Percentiles rank a stretch among this genome's conserved stretches.
Conservation (phyloP, 2,888 invertebrate species). For the Malthinus flaveolus region DNA sequence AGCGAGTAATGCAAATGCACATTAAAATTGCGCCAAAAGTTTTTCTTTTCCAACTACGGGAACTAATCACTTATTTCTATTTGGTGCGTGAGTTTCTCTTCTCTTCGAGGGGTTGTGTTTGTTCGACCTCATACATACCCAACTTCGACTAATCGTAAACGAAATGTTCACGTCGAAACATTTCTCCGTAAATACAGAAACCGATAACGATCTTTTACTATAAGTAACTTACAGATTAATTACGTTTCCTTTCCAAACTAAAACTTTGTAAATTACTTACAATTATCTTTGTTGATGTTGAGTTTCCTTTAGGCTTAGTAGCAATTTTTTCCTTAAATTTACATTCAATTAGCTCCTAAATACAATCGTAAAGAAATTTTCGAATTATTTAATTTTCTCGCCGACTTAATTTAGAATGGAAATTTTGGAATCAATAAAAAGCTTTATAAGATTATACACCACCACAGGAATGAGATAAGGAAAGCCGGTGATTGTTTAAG, state of each 20-base stretch:
- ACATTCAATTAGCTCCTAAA: not conserved
- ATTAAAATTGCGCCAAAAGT: slow-evolving; percentile 9
- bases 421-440: not conserved
- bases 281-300: slow-evolving; percentile 5
- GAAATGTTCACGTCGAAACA: slow-evolving; percentile 7
- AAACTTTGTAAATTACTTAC: slow-evolving; percentile 7
- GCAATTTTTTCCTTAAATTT: too few species aligned
- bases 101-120: slow-evolving; percentile 11
- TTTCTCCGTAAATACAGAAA: slow-evolving; percentile 7
- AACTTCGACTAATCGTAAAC: slow-evolving; percentile 9
- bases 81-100: slow-evolving; percentile 2
- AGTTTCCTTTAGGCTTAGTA: too few species aligned
- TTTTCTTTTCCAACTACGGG: slow-evolving; percentile 2
- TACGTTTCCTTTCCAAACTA: slow-evolving; percentile 4
- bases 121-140: slow-evolving; percentile 10
- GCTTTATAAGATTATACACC: too few species aligned
- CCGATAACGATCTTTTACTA: slow-evolving; percentile 7
- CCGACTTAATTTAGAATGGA: slow-evolving; percentile 3
- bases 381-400: not conserved
- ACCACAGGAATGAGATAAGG: too few species aligned
- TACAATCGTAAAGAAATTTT: not conserved
- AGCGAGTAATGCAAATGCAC: slow-evolving; percentile 15
- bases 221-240: slow-evolving; percentile 7
- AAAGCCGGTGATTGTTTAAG: too few species aligned
- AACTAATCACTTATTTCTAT: slow-evolving; percentile 7